Conservation (phyloP, 2,888 invertebrate genomes). For the Eutolmus rufibarbis region DNA sequence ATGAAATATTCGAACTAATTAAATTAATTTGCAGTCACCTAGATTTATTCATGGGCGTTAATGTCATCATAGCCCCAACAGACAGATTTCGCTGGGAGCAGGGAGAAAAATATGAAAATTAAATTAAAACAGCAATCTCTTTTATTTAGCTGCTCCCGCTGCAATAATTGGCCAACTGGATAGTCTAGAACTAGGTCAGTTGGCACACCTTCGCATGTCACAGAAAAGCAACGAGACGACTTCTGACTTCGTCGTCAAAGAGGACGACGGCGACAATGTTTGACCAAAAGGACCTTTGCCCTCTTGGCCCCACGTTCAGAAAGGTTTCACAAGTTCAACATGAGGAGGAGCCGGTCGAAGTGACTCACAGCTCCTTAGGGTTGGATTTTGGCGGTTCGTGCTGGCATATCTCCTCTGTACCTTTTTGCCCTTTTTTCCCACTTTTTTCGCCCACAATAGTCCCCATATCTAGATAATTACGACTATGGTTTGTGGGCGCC, state of each 20-base stretch:
- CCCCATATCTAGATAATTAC: neutral
- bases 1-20: neutral
- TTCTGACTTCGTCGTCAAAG: neutral
- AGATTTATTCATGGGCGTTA: neutral
- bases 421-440: neutral
- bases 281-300: neutral
- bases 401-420: neutral
- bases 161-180: conserved; percentile 18
- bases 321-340: neutral
- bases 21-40: neutral
- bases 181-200: neutral
- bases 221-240: neutral
- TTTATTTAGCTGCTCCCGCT: neutral
- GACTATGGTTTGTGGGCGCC: neutral
- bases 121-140: neutral
- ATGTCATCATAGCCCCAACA: neutral
- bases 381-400: neutral
- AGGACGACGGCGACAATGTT: neutral
- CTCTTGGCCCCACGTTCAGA: neutral
- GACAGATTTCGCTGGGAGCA: neutral
- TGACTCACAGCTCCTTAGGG: neutral
- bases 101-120: neutral
- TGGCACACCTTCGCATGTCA: conserved; percentile 28
- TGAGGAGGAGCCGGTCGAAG: neutral
- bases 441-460: neutral